Percentiles rank a stretch among this genome's conserved stretches.
These are phyloP conservation scores for Scelioninae gen. 2 DNA, from an alignment of 2,888 invertebrate genomes.

Conservation along the genomic window DNA sequence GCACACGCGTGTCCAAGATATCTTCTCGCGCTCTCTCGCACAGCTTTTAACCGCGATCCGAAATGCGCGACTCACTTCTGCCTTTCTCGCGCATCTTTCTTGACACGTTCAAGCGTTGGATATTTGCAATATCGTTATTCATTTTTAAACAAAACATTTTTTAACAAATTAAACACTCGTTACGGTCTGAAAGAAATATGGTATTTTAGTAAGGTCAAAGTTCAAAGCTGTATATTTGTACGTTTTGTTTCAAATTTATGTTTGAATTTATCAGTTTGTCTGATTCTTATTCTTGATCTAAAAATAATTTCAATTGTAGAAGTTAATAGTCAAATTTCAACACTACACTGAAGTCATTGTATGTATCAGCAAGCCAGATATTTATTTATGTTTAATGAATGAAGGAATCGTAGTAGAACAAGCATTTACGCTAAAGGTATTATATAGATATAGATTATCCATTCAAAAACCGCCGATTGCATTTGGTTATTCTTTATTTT, in stretches of 20 bases:
- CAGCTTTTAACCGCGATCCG: neutral
- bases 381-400: neutral
- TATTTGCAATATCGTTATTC: constrained; percentile 40
- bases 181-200: neutral
- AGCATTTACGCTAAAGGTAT: too few species aligned
- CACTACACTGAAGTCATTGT: neutral
- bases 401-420: too few species aligned
- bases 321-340: neutral
- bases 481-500: too few species aligned
- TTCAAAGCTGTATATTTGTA: too few species aligned
- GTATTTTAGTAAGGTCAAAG: too few species aligned
- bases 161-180: too few species aligned
- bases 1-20: constrained; percentile 32
- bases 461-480: too few species aligned
- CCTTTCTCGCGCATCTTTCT: constrained; percentile 36
- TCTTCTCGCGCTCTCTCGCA: constrained; percentile 6
- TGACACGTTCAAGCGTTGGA: constrained; percentile 42
- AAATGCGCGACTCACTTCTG: constrained; percentile 10
- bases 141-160: constrained; percentile 14
- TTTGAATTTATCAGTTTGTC: too few species aligned
- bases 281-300: neutral
- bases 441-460: too few species aligned
- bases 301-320: neutral
- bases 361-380: neutral
- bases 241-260: too few species aligned